Evolutionary conservation across 2,797 vertebrate genomes (phyloP), one percentile per base, ranked within the genome.

Genomic region (Melopsittacus undulatus): DNA sequence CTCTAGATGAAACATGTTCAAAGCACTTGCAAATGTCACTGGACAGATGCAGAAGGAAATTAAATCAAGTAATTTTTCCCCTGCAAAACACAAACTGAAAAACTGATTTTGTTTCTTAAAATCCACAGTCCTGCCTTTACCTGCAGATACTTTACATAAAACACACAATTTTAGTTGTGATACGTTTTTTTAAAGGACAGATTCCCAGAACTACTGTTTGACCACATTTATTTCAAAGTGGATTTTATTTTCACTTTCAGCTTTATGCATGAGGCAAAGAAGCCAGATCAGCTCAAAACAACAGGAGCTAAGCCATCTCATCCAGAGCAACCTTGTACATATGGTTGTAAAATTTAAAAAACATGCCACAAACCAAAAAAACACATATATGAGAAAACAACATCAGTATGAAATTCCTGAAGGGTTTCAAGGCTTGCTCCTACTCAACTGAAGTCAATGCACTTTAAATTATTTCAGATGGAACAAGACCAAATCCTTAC

Each of bases 1-100:
- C 91, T 94, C 91, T 87, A 95, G 92, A 94, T 78, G 88, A 90
- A 95, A 95, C 48, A 90, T 10, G 8, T 92, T 93, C 81, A 89
- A 91, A 96, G 93, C 89, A 87, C 62, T 96, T 93, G 88, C 88
- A 95, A 90, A 90, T 80, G 70, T 72, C 84, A 49, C 81, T 82
- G 80, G 38, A 92, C 78, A 96, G 74, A 86, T 72, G 67, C 27
- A 96, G 94, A 95, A 66, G 80, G 63, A 95, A 96, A 90, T 68
- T 43, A 85, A 91, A 79, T 52, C 52, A 73, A 75, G 69, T 93
- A 8, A 38, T 64, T 78, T 77, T 78, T 66, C 32, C 42, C 69
- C 93, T 93, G 68, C 24, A 89, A 94, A 88, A 76, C 30, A 57
- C 59, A 67, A 68, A 87, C 48, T 85, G 78, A 92, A 84, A 92